Conservation (phyloP, 2,113 vertebrate species). For the Nyctereutes procyonoides region DNA sequence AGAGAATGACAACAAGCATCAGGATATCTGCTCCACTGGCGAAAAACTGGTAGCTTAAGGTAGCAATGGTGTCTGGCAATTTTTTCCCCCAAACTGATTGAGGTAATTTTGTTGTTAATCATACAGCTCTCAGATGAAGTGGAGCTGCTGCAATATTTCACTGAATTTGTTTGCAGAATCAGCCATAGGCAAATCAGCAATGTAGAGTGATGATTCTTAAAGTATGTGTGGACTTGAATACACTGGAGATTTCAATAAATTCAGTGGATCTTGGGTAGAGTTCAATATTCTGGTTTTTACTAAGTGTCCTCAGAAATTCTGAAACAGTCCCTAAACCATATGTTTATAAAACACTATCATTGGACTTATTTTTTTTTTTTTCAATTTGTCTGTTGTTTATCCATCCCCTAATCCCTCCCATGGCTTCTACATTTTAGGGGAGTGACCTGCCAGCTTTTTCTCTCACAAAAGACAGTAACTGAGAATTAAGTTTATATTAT, state of each 20-base stretch:
- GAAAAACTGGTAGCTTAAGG: neutral
- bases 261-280: neutral
- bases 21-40: fast-evolving
- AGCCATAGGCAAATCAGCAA: neutral
- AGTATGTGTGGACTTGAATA: neutral
- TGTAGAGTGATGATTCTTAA: neutral
- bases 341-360: neutral
- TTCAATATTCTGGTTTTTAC: neutral
- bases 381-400: neutral
- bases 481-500: neutral
- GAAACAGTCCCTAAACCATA: neutral
- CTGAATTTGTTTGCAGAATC: neutral
- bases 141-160: neutral
- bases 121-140: neutral
- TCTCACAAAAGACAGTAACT: neutral
- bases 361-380: neutral
- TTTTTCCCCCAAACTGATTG: fast-evolving
- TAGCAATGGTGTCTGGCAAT: neutral
- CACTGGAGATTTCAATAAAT: neutral
- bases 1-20: neutral
- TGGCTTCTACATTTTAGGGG: neutral
- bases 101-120: neutral
- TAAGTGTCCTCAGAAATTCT: neutral
- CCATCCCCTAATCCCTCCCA: fast-evolving
- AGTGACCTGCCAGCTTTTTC: neutral